Conservation (phyloP, 2,888 invertebrate genomes). For the Ametastegia equiseti region DNA sequence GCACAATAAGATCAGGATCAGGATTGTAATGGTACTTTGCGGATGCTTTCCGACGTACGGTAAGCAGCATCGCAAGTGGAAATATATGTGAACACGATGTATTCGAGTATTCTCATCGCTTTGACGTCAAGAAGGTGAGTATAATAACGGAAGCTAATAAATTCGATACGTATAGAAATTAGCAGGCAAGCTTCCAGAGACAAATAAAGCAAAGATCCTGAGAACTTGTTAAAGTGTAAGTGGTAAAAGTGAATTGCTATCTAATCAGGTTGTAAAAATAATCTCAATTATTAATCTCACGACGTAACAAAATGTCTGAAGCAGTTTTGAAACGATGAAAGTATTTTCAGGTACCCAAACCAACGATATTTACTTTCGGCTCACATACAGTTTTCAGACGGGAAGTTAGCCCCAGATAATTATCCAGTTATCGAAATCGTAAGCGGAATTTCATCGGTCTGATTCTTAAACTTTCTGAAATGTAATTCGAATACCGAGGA, state of each 20-base stretch:
- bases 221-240: slow-evolving; percentile 11
- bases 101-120: neutral
- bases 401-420: neutral
- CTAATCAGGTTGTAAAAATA: slow-evolving; percentile 4
- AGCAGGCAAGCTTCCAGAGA: neutral
- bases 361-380: neutral
- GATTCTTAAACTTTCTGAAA: neutral
- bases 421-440: neutral
- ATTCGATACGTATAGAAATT: neutral
- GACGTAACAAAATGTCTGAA: neutral
- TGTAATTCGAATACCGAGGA: neutral
- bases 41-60: slow-evolving; percentile 19
- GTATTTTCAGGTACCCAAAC: slow-evolving; percentile 9
- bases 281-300: slow-evolving; percentile 28
- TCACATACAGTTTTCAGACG: neutral
- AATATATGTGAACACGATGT: neutral
- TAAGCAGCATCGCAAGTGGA: neutral
- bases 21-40: neutral
- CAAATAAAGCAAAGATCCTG: neutral
- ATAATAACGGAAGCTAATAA: slow-evolving; percentile 16
- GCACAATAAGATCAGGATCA: neutral
- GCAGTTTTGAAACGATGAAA: slow-evolving; percentile 13
- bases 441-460: neutral
- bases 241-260: slow-evolving; percentile 4
- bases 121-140: neutral